A percentile compares a stretch with the other conserved stretches of the same genome.
Conservation (phyloP, 2,113 vertebrate species). For the Paralichthys olivaceus region DNA sequence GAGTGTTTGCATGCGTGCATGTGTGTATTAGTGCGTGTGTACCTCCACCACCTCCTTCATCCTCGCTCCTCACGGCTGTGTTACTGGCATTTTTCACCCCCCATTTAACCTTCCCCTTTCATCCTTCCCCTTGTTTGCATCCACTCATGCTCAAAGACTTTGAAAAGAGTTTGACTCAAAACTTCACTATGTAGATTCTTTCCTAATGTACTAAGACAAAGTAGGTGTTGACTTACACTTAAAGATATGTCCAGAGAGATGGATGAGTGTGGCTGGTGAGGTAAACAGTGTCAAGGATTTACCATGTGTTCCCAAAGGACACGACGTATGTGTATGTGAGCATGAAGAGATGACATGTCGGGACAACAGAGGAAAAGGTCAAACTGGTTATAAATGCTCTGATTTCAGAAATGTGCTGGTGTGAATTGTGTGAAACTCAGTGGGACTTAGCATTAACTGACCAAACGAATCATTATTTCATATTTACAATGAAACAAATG, state of each 20-base stretch:
- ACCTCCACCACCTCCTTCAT: slow-evolving; percentile 26
- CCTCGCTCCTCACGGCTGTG: slow-evolving; percentile 34
- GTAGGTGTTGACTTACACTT: slow-evolving; percentile 25
- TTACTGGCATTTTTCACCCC: slow-evolving; percentile 48
- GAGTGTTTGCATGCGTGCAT: slow-evolving; percentile 27
- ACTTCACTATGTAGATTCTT: slow-evolving; percentile 12
- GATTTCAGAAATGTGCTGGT: neutral
- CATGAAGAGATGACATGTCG: neutral
- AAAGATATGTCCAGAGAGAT: neutral
- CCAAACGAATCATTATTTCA: too few relatives aligned
- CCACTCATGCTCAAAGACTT: slow-evolving; percentile 28
- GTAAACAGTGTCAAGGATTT: slow-evolving; percentile 6
- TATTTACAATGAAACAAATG: too few relatives aligned
- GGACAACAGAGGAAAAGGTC: slow-evolving; percentile 30
- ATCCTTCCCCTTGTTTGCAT: slow-evolving; percentile 27
- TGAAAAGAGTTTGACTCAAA: slow-evolving; percentile 38
- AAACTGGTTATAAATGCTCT: slow-evolving; percentile 9
- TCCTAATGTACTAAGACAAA: slow-evolving; percentile 8
- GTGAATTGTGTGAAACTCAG: too few relatives aligned
- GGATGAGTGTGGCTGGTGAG: neutral
- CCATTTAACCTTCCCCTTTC: slow-evolving; percentile 56
- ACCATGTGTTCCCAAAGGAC: slow-evolving; percentile 3
- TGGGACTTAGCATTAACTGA: too few relatives aligned
- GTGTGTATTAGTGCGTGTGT: slow-evolving; percentile 7
- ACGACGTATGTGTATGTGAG: slow-evolving; percentile 1